Evolutionary conservation across 2,888 invertebrate genomes (phyloP).

Genomic region (Lycia hirtaria): DNA sequence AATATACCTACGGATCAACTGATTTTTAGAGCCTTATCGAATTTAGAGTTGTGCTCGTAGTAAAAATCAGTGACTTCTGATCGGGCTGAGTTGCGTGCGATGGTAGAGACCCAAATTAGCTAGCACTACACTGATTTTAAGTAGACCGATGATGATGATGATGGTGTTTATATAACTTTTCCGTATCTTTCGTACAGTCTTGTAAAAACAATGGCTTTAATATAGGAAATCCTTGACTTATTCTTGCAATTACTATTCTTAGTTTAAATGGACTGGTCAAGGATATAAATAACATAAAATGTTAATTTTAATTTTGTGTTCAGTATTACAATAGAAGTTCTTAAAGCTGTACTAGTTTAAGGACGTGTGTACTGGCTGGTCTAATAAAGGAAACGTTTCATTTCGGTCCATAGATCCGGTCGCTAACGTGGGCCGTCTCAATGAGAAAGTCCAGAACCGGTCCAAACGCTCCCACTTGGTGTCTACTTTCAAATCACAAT

Average conservation of each 20-base stretch:
- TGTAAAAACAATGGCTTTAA: no score
- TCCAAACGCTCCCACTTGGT: constrained; percentile 69
- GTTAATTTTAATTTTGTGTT: background rate
- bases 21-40: no score
- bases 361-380: background rate
- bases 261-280: background rate
- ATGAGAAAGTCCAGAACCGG: constrained; percentile 83
- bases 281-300: background rate
- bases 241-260: background rate
- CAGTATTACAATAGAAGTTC: background rate
- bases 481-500: constrained; percentile 84
- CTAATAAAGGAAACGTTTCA: constrained; percentile 52
- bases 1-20: no score
- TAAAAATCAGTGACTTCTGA: no score
- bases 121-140: no score
- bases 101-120: no score
- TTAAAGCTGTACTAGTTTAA: background rate
- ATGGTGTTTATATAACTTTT: no score
- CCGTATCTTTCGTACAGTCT: no score
- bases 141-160: no score
- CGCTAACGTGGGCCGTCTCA: constrained; percentile 70
- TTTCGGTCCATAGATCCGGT: constrained; percentile 55
- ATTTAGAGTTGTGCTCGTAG: no score
- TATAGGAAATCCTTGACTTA: background rate
- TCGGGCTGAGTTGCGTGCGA: no score